A percentile compares a stretch with the other conserved stretches of the same genome.
phyloP scores from a whole-genome alignment of 2,888 invertebrate species.

The Seira ritae region DNA sequence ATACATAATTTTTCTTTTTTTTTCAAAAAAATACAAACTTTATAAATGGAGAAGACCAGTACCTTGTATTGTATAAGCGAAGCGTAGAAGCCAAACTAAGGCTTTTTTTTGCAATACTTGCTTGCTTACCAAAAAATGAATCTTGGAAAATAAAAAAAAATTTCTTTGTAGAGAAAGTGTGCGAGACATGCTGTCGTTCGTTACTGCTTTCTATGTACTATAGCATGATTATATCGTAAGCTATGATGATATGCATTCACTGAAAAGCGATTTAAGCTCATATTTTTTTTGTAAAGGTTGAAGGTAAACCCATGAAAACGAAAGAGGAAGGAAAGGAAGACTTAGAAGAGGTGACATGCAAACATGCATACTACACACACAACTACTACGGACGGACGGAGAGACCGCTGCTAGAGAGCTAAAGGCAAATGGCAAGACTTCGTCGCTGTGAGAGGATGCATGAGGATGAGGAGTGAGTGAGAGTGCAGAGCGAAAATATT shows the following conservation, averaged over 20 bases:
- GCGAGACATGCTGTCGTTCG: too few species aligned
- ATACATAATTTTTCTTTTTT: background rate
- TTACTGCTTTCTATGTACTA: too few species aligned
- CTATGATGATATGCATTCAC: background rate
- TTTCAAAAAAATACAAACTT: too few species aligned
- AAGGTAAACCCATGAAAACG: constrained; percentile 57
- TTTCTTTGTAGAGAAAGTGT: too few species aligned
- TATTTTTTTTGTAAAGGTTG: constrained; percentile 57
- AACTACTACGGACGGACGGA: background rate
- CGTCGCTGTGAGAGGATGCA: background rate
- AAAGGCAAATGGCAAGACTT: constrained; percentile 11
- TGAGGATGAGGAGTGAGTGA: too few species aligned
- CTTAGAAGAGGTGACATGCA: constrained; percentile 59
- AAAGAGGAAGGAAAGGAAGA: constrained; percentile 49
- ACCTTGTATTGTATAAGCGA: too few species aligned
- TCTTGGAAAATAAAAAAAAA: too few species aligned
- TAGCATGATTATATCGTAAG: background rate
- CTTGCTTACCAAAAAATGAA: too few species aligned
- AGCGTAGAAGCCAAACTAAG: too few species aligned
- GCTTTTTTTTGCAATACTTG: too few species aligned
- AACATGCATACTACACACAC: constrained; percentile 24
- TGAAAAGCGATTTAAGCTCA: constrained; percentile 23
- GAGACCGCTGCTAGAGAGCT: too few species aligned
- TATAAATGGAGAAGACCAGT: too few species aligned
- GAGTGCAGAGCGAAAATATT: constrained; percentile 10